Evolutionary conservation across 2,113 vertebrate genomes (phyloP), one percentile per base, ranked within the genome.

Genomic region (Lagopus leucura): DNA sequence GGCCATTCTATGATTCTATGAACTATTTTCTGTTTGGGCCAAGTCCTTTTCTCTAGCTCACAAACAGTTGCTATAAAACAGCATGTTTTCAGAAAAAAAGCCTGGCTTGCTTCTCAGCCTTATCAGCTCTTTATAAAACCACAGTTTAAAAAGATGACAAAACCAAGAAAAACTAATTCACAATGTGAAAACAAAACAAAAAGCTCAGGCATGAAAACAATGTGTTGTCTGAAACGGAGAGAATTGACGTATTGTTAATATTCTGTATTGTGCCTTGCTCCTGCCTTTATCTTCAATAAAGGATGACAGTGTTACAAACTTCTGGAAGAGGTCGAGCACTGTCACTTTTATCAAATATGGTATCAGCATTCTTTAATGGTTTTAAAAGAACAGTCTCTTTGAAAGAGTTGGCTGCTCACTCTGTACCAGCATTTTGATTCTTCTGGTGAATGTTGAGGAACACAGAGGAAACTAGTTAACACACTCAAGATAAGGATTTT

Each of bases 301-400:
- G 61, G 47, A 75, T 90, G 93, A 81, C 88, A 93, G 52, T 24
- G 57, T 78, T 90, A 91, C 91, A 86, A 95, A 91, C 72, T 95
- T 96, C 79, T 83, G 61, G 73, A 90, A 66, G 90, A 86, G 93
- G 88, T 94, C 21, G 17, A 91, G 80, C 57, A 28, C 87, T 82
- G 93, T 83, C 76, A 88, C 30, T 94, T 90, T 81, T 90, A 90
- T 95, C 93, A 88, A 78, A 58, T 57, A n/a, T 81, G 27, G 61
- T 91, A 90, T 91, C 91, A 84, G 48, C 61, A 63, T 75, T 93
- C 93, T 89, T 74, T 42, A 60, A 78, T 74, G 48, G 6, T 47
- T 94, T 85, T 82, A 60, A 64, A 95, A 24, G 65, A 61, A 30
- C 1, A 10, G 28, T 28, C 27, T 52, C 11, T 54, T 79, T 65